Evolutionary conservation across 2,888 invertebrate species (phyloP).

Genomic region (Erebia aethiops): DNA sequence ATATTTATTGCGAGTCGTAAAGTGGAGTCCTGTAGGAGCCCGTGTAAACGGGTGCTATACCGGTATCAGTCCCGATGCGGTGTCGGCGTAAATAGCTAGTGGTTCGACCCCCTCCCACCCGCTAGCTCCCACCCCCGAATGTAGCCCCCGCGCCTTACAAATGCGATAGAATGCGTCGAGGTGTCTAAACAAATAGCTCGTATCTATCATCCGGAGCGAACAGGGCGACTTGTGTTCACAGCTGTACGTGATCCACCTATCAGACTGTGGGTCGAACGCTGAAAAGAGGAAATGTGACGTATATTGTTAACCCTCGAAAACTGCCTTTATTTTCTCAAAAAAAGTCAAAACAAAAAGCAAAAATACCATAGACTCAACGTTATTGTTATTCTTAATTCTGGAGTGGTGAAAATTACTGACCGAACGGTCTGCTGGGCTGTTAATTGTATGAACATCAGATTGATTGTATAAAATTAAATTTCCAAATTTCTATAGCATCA

Average conservation of each 20-base stretch:
- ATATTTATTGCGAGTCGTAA: constrained; percentile 8
- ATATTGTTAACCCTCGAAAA: background rate
- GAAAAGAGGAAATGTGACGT: background rate
- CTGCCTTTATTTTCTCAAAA: too few species aligned
- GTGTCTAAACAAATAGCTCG: background rate
- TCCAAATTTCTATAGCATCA: too few species aligned
- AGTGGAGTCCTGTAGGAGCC: background rate
- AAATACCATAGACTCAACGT: background rate
- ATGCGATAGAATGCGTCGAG: constrained; percentile 4
- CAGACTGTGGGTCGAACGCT: background rate
- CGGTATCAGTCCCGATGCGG: background rate
- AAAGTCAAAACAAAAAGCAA: background rate
- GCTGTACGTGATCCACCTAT: background rate
- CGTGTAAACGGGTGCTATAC: background rate
- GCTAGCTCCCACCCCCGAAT: background rate
- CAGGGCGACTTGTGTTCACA: background rate
- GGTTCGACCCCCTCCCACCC: background rate
- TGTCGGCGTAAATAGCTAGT: background rate
- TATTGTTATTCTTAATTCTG: too few species aligned
- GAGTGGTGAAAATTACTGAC: too few species aligned
- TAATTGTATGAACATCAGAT: too few species aligned
- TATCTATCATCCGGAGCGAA: background rate
- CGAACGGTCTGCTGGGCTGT: too few species aligned
- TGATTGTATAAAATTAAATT: too few species aligned
- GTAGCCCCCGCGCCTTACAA: background rate